These are phyloP conservation scores for Netelia inedita DNA, from an alignment of 2,888 invertebrate species.

Conservation along the genomic window DNA sequence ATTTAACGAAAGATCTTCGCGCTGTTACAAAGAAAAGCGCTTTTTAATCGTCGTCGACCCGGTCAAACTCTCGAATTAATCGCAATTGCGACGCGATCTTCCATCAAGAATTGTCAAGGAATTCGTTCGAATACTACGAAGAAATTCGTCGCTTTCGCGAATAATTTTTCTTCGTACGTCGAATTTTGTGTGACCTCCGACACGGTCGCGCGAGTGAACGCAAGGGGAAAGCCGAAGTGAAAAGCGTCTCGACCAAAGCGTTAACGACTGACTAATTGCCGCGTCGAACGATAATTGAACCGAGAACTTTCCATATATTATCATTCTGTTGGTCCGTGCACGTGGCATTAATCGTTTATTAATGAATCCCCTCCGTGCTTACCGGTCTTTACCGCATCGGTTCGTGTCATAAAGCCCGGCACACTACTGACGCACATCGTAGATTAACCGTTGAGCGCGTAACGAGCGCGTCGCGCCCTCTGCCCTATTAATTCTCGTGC, in stretches of 20 bases:
- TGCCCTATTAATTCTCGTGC: neutral
- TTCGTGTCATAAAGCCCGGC: neutral
- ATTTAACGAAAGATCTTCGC: neutral
- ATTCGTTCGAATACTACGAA: neutral
- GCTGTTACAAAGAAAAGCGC: neutral
- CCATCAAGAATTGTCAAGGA: neutral
- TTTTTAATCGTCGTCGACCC: neutral
- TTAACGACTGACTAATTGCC: conserved; percentile 59
- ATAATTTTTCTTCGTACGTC: neutral
- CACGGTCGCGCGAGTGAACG: neutral
- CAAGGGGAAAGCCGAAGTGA: neutral
- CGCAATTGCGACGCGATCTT: conserved; percentile 23
- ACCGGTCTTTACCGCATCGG: neutral
- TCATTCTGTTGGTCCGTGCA: conserved; percentile 8
- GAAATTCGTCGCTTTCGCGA: conserved; percentile 1
- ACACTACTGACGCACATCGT: neutral
- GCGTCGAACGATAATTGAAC: conserved; percentile 63
- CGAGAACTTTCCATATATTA: neutral
- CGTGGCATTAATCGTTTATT: conserved; percentile 53
- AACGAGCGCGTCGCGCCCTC: neutral
- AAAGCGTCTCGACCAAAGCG: neutral
- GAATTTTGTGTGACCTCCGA: conserved; percentile 19
- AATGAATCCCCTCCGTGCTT: conserved; percentile 38
- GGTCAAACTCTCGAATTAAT: conserved; percentile 1
- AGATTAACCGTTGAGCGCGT: conserved; percentile 5